A percentile compares a stretch with the other conserved stretches of the same genome.
Conservation (phyloP, 2,797 vertebrate genomes). For the Taenioides sp. region DNA sequence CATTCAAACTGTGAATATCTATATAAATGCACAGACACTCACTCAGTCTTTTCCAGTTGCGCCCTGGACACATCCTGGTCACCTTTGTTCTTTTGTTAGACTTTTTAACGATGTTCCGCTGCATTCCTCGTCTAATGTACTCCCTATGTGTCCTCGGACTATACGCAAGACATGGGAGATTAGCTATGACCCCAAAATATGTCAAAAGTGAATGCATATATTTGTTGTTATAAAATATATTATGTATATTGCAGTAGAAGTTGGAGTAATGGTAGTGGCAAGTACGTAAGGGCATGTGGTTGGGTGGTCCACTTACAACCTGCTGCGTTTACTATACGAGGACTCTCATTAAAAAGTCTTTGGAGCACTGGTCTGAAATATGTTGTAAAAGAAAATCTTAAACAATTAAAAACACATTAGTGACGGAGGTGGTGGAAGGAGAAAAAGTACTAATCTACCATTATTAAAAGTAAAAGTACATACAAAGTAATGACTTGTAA, state of each 20-base stretch:
- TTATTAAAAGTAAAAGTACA: background rate
- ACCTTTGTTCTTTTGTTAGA: slow-evolving; percentile 82
- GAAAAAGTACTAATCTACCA: background rate
- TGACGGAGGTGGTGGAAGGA: background rate
- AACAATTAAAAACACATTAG: slow-evolving; percentile 42
- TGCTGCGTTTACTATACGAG: slow-evolving; percentile 62
- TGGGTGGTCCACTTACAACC: slow-evolving; percentile 62
- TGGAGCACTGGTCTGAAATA: slow-evolving; percentile 44
- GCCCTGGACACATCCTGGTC: slow-evolving; percentile 68
- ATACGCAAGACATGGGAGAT: slow-evolving; percentile 1
- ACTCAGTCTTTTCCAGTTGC: slow-evolving; percentile 13
- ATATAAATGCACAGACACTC: slow-evolving; percentile 25
- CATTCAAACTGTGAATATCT: background rate
- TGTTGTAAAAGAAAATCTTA: slow-evolving; percentile 33
- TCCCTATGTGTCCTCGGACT: slow-evolving; percentile 75
- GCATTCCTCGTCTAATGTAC: slow-evolving; percentile 81
- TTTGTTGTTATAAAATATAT: background rate
- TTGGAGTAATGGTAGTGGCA: background rate
- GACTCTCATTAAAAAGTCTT: slow-evolving; percentile 56
- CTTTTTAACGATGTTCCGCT: slow-evolving; percentile 82
- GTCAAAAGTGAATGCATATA: background rate
- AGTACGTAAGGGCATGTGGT: slow-evolving; percentile 32
- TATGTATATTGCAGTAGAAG: background rate
- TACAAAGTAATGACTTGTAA: background rate
- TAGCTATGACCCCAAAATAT: slow-evolving; percentile 22